phyloP scores from a whole-genome alignment of 2,888 invertebrate species.

The Mesopsocus fuscifrons region DNA sequence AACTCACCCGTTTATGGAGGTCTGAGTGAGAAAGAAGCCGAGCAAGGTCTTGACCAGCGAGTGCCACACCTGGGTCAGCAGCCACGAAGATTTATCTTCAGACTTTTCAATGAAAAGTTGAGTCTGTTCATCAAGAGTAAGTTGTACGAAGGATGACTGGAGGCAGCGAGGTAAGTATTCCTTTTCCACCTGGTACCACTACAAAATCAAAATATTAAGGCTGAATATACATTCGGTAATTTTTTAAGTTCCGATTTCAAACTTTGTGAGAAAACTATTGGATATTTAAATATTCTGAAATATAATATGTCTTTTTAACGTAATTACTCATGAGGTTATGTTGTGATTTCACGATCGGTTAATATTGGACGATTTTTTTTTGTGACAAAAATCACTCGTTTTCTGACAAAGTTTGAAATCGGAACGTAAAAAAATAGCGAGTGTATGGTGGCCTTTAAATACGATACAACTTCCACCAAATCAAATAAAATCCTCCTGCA shows the following conservation, averaged over 20 bases:
- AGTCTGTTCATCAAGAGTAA: conserved; percentile 52
- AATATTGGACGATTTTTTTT: no score
- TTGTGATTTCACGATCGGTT: no score
- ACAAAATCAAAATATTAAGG: conserved; percentile 20
- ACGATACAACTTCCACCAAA: conserved; percentile 10
- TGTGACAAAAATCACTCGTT: no score
- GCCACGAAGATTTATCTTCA: conserved; percentile 62
- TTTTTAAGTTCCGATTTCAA: no score
- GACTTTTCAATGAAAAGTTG: conserved; percentile 51
- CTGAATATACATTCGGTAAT: no score
- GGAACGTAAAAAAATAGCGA: no score
- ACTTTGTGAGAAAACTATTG: no score
- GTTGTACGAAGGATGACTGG: conserved; percentile 39
- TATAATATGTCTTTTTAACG: no score
- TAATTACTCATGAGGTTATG: no score
- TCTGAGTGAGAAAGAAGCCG: conserved; percentile 80
- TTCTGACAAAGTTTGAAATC: no score
- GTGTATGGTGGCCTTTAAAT: no score
- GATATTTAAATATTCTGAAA: no score
- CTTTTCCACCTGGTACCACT: conserved; percentile 57
- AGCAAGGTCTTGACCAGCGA: conserved; percentile 67
- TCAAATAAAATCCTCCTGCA: conserved; percentile 2
- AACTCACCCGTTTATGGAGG: conserved; percentile 84
- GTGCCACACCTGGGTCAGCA: conserved; percentile 82
- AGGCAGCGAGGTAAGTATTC: conserved; percentile 32